Conservation (phyloP, 2,888 invertebrate genomes). For the Andrena flavipes region DNA sequence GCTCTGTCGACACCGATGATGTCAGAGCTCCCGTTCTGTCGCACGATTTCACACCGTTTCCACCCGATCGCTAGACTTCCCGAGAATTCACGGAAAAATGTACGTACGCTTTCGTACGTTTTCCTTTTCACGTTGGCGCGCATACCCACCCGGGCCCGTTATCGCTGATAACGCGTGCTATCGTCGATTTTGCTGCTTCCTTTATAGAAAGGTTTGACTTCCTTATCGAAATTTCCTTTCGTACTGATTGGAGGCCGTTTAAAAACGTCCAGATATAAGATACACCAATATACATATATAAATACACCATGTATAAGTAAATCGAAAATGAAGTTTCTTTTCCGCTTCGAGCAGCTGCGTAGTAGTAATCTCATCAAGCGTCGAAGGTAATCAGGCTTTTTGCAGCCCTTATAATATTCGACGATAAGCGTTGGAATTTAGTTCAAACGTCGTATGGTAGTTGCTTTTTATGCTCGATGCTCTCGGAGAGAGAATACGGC, state of each 20-base stretch:
- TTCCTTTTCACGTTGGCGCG: not conserved
- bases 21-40: constrained; percentile 60
- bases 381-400: not conserved
- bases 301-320: too few species aligned
- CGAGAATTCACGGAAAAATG: not conserved
- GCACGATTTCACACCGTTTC: constrained; percentile 18
- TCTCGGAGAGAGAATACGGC: not conserved
- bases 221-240: constrained; percentile 32
- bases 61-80: not conserved
- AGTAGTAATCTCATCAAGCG: too few species aligned
- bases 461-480: not conserved
- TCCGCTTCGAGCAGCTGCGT: not conserved
- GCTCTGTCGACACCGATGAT: constrained; percentile 57
- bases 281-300: not conserved
- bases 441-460: not conserved
- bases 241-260: constrained; percentile 42
- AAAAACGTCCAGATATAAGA: constrained; percentile 33
- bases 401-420: not conserved
- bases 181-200: constrained; percentile 36
- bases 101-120: not conserved
- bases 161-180: constrained; percentile 12
- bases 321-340: not conserved
- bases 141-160: not conserved
- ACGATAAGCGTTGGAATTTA: not conserved
- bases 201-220: constrained; percentile 23